Conservation (phyloP, 1,140 invertebrate species). For the Drosophila albomicans region DNA sequence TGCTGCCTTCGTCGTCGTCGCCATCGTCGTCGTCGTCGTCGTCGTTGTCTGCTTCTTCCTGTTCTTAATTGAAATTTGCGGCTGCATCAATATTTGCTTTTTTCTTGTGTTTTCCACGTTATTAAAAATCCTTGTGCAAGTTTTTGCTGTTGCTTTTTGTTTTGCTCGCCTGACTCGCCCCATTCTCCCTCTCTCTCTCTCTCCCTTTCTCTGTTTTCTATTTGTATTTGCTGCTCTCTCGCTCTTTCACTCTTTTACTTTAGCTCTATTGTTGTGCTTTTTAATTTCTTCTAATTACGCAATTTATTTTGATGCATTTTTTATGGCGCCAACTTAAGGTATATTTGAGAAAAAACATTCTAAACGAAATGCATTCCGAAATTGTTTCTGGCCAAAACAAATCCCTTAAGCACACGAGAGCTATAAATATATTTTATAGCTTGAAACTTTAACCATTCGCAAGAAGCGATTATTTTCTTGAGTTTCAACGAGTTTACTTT, state of each 20-base stretch:
- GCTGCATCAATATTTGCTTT: conserved; percentile 84
- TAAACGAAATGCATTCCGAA: background rate
- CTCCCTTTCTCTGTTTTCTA: background rate
- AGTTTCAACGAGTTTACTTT: no score
- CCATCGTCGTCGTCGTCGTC: conserved; percentile 18
- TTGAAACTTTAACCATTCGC: background rate
- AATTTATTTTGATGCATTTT: conserved; percentile 61
- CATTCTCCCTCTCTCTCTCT: background rate
- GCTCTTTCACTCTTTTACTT: background rate
- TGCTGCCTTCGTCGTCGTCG: conserved; percentile 19
- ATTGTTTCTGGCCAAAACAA: conserved; percentile 9
- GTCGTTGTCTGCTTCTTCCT: conserved; percentile 72
- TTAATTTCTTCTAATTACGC: conserved; percentile 62
- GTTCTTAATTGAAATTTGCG: conserved; percentile 85
- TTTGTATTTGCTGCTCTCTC: background rate
- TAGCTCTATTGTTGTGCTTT: conserved; percentile 52
- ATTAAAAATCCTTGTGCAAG: conserved; percentile 83
- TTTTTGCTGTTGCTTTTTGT: conserved; percentile 65
- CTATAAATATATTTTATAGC: background rate
- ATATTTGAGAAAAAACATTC: conserved; percentile 24
- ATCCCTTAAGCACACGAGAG: background rate
- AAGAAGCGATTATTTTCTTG: no score
- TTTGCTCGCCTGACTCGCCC: conserved; percentile 35
- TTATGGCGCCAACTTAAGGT: conserved; percentile 48
- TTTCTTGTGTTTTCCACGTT: conserved; percentile 84